Conservation (phyloP, 1,140 invertebrate species). For the Drosophila murphyi region DNA sequence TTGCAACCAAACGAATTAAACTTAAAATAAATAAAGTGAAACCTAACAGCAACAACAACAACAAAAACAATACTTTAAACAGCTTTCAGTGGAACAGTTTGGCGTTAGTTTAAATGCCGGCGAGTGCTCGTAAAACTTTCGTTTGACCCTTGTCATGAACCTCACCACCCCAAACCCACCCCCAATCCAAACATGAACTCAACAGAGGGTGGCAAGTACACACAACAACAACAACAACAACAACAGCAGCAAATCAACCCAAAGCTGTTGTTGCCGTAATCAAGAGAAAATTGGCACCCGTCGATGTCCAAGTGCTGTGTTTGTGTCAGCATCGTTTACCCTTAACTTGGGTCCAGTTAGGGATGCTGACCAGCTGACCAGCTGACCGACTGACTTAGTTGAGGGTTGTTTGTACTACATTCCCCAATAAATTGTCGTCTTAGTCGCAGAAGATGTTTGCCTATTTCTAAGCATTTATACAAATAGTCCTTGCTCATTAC, state of each 20-base stretch:
- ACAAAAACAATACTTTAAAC: constrained; percentile 30
- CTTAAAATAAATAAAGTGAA: constrained; percentile 70
- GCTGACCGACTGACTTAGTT: constrained; percentile 61
- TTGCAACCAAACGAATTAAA: constrained; percentile 65
- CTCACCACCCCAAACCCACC: constrained; percentile 2
- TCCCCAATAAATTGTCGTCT: constrained; percentile 67
- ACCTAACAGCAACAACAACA: constrained; percentile 18
- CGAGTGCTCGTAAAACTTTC: constrained; percentile 67
- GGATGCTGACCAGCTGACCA: constrained; percentile 17
- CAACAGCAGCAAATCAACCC: constrained; percentile 16
- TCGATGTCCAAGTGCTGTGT: constrained; percentile 57
- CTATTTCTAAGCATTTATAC: constrained; percentile 42
- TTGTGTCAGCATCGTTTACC: constrained; percentile 69
- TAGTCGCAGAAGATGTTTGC: constrained; percentile 33
- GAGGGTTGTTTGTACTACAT: constrained; percentile 53
- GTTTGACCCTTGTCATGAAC: constrained; percentile 72
- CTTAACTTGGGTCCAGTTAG: constrained; percentile 35
- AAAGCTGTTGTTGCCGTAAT: constrained; percentile 61
- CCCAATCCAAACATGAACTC: constrained; percentile 2
- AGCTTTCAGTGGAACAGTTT: constrained; percentile 44
- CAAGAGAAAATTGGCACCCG: constrained; percentile 78
- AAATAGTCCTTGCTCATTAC: constrained; percentile 26
- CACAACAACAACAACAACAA: constrained; percentile 1
- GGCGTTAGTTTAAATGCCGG: constrained; percentile 53
- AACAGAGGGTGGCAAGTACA: constrained; percentile 51